Conservation (phyloP, 2,113 vertebrate species). For the Aegithalos caudatus region DNA sequence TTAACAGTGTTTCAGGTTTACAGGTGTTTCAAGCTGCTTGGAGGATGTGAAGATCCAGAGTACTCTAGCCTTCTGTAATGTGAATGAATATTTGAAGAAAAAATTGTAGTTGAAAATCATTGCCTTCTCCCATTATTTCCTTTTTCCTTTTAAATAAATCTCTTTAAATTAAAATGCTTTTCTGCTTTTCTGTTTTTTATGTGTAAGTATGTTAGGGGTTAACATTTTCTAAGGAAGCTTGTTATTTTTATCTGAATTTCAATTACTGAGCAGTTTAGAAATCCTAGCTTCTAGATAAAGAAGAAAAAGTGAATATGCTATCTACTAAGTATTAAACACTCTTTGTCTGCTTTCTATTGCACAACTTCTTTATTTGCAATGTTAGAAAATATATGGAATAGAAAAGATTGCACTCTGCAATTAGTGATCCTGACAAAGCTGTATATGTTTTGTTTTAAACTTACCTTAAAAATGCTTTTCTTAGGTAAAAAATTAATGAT, state of each 20-base stretch:
- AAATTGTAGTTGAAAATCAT: neutral
- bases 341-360: neutral
- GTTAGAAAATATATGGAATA: neutral
- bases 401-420: neutral
- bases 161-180: neutral
- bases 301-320: neutral
- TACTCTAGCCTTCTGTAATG: neutral
- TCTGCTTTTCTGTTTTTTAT: neutral
- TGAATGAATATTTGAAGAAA: neutral
- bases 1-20: neutral
- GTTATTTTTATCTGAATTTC: neutral
- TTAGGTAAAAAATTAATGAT: slow-evolving; percentile 37
- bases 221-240: neutral
- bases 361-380: neutral
- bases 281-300: neutral
- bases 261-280: neutral
- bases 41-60: neutral
- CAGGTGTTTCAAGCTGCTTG: neutral
- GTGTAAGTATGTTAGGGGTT: neutral
- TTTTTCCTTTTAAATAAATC: neutral
- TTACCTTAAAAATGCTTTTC: slow-evolving; percentile 33
- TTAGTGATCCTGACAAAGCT: neutral
- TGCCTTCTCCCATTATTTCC: neutral
- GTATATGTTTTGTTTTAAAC: neutral
- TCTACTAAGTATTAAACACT: neutral